phyloP scores from a whole-genome alignment of 2,888 invertebrate genomes.

The Eristalinus sepulchralis region DNA sequence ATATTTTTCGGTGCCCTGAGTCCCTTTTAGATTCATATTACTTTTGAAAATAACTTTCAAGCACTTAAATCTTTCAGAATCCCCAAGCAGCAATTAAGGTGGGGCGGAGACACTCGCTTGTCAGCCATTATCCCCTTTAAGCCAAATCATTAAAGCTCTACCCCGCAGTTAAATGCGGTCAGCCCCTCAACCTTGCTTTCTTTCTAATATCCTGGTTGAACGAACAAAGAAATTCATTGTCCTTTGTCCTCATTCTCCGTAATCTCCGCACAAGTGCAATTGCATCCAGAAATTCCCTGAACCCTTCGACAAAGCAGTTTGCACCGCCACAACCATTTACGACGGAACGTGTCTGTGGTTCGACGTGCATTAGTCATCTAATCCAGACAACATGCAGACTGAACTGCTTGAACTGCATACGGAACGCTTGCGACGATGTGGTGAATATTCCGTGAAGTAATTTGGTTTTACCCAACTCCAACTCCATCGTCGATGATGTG shows the following conservation, averaged over 20 bases:
- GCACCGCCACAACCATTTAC: not conserved
- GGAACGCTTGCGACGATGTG: not conserved
- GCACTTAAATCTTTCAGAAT: not conserved
- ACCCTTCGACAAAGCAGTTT: not conserved
- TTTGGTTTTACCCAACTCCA: slow-evolving; percentile 14
- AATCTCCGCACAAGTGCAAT: slow-evolving; percentile 1
- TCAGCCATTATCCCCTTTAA: not conserved
- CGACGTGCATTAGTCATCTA: slow-evolving; percentile 17
- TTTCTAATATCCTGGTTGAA: not conserved
- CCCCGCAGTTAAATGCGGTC: not conserved
- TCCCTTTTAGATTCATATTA: not conserved
- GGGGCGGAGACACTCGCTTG: not conserved
- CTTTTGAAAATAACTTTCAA: not conserved
- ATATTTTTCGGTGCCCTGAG: not conserved
- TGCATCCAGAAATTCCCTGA: slow-evolving; percentile 13
- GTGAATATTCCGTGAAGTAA: not conserved
- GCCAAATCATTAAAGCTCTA: not conserved
- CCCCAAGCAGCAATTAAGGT: not conserved
- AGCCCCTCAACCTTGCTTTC: not conserved
- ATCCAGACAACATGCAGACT: slow-evolving; percentile 16
- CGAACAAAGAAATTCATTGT: slow-evolving; percentile 22
- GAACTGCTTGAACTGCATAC: not conserved
- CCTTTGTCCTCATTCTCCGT: not conserved
- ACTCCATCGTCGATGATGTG: not conserved
- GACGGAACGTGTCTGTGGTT: not conserved